phyloP scores from a whole-genome alignment of 2,797 vertebrate genomes.

The Paratrypauchen microcephalus region DNA sequence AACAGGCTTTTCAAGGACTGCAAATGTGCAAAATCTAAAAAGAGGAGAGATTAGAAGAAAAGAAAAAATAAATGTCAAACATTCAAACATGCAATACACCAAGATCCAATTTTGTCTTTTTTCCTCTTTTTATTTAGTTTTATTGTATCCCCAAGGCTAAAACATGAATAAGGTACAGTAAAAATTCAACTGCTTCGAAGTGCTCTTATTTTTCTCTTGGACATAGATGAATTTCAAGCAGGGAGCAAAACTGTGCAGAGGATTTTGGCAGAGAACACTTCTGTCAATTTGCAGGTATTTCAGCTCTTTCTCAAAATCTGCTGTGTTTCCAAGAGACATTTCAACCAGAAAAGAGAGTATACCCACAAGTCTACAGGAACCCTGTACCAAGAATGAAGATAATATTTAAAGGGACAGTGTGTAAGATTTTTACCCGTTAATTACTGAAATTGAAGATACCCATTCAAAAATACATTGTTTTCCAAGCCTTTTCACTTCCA shows the following conservation, averaged over 20 bases:
- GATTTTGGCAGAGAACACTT: not conserved
- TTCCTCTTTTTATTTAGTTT: not conserved
- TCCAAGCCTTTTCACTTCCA: too few species aligned
- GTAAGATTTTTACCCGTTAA: too few species aligned
- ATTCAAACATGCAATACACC: too few species aligned
- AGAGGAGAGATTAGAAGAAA: too few species aligned
- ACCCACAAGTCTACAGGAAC: not conserved
- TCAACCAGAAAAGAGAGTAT: not conserved
- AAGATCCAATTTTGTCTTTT: not conserved
- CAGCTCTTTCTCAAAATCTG: not conserved
- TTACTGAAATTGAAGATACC: too few species aligned
- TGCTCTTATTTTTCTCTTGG: not conserved
- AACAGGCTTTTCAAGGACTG: too few species aligned
- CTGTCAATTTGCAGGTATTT: slow-evolving; percentile 7
- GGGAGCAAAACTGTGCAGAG: slow-evolving; percentile 1
- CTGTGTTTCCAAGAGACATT: not conserved
- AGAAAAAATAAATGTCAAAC: too few species aligned
- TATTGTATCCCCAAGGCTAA: not conserved
- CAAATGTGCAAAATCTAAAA: too few species aligned
- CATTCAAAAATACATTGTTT: too few species aligned
- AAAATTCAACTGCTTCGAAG: not conserved
- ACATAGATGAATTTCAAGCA: slow-evolving; percentile 1
- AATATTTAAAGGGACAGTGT: too few species aligned
- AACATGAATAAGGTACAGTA: not conserved
- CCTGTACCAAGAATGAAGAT: not conserved